phyloP scores from a whole-genome alignment of 2,888 invertebrate genomes.

The Podotricha telesiphe region DNA sequence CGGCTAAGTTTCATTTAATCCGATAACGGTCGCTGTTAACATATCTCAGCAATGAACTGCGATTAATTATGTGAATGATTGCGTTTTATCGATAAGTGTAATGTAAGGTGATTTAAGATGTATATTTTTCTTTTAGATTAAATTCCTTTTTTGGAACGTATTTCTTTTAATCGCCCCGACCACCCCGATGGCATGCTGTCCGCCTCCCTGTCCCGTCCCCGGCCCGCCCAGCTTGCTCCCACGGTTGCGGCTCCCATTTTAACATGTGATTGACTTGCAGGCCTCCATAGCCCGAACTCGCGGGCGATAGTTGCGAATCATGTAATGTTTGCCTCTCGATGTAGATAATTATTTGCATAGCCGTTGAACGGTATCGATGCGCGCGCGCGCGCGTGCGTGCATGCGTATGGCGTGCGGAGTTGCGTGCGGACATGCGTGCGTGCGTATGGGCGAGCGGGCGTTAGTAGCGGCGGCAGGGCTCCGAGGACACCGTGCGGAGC shows the following conservation, averaged over 20 bases:
- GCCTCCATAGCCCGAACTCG: conserved; percentile 36
- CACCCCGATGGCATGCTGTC: conserved; percentile 45
- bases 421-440: conserved; percentile 69
- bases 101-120: conserved; percentile 53
- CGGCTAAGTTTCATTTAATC: conserved; percentile 61
- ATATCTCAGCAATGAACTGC: conserved; percentile 39
- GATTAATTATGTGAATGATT: conserved; percentile 49
- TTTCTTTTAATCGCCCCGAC: conserved; percentile 55
- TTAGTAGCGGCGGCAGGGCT: conserved; percentile 65
- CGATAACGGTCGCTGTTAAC: conserved; percentile 46
- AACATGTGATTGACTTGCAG: conserved; percentile 56
- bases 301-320: conserved; percentile 29
- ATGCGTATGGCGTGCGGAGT: conserved; percentile 32
- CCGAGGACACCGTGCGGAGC: conserved; percentile 54
- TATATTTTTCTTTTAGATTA: conserved; percentile 61
- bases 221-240: conserved; percentile 54
- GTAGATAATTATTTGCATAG: conserved; percentile 25
- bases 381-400: background rate
- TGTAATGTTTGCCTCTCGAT: conserved; percentile 10
- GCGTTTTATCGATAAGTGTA: conserved; percentile 48
- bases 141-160: conserved; percentile 55
- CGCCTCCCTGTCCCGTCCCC: conserved; percentile 24
- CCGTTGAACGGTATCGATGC: conserved; percentile 35
- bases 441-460: conserved; percentile 68
- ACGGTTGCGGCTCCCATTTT: conserved; percentile 59